phyloP scores from a whole-genome alignment of 2,888 invertebrate genomes.

The Theretra japonica region DNA sequence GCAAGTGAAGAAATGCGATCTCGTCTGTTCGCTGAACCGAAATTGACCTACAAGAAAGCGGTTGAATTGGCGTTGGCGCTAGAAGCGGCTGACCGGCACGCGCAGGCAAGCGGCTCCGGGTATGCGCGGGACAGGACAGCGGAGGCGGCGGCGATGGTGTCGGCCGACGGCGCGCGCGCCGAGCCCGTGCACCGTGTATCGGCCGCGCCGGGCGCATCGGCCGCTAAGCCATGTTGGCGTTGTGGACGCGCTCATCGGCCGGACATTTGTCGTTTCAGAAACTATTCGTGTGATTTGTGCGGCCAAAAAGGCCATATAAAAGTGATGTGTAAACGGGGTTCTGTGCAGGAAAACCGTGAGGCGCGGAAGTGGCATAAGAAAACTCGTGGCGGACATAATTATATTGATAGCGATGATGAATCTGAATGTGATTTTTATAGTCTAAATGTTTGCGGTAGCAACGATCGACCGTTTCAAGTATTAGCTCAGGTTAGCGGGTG shows the following conservation, averaged over 20 bases:
- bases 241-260: constrained; percentile 33
- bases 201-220: constrained; percentile 4
- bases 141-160: constrained; percentile 22
- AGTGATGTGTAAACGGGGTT: constrained; percentile 29
- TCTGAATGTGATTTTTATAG: constrained; percentile 2
- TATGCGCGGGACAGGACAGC: constrained; percentile 3
- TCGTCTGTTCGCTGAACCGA: constrained; percentile 39
- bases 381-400: constrained; percentile 13
- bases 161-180: constrained; percentile 25
- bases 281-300: constrained; percentile 34
- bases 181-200: constrained; percentile 21
- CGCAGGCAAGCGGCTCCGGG: neutral
- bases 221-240: constrained; percentile 30
- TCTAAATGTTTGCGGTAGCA: constrained; percentile 1
- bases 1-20: constrained; percentile 38
- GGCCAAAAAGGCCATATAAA: constrained; percentile 34
- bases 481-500: too few species aligned
- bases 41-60: constrained; percentile 38
- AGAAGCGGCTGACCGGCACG: constrained; percentile 38
- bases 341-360: neutral
- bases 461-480: neutral
- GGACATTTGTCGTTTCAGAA: constrained; percentile 34
- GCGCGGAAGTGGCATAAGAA: neutral
- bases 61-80: constrained; percentile 42
- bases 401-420: constrained; percentile 17